phyloP scores from a whole-genome alignment of 1,140 invertebrate genomes.

The Drosophila aff. region DNA sequence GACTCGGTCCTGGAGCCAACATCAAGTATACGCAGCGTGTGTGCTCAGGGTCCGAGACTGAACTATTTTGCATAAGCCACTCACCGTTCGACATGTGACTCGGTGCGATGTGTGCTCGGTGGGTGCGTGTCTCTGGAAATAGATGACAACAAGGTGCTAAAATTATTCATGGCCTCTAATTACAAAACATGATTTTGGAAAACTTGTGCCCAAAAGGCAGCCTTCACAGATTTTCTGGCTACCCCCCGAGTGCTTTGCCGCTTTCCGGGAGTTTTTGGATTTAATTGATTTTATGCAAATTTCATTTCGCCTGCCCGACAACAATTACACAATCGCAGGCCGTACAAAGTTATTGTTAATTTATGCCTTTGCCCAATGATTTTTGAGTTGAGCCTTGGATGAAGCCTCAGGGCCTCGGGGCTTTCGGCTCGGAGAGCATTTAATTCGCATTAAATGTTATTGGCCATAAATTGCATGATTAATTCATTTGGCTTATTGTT shows the following conservation, averaged over 20 bases:
- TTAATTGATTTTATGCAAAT: slow-evolving; percentile 84
- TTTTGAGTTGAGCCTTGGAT: slow-evolving; percentile 32
- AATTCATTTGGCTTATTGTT: slow-evolving; percentile 44
- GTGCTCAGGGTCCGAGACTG: slow-evolving; percentile 34
- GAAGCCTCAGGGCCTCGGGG: slow-evolving; percentile 3
- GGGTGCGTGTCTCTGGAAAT: slow-evolving; percentile 62
- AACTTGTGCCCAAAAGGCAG: slow-evolving; percentile 50
- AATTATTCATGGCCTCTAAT: slow-evolving; percentile 82
- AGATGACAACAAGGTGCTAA: slow-evolving; percentile 78
- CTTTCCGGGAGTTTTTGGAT: slow-evolving; percentile 39
- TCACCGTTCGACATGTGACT: slow-evolving; percentile 41
- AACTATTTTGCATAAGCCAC: slow-evolving; percentile 77
- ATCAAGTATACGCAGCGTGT: slow-evolving; percentile 73
- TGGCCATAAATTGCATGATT: slow-evolving; percentile 53
- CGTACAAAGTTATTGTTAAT: slow-evolving; percentile 60
- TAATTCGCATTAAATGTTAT: slow-evolving; percentile 66
- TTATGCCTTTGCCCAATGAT: slow-evolving; percentile 68
- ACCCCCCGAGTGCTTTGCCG: slow-evolving; percentile 30
- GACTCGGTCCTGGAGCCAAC: slow-evolving; percentile 48
- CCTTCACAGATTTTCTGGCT: slow-evolving; percentile 6
- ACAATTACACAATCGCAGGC: slow-evolving; percentile 42
- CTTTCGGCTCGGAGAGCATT: slow-evolving; percentile 34
- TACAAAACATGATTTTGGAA: slow-evolving; percentile 77
- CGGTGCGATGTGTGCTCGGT: slow-evolving; percentile 23
- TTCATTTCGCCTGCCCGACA: slow-evolving; percentile 46